These are phyloP conservation scores for Solen grandis DNA, from an alignment of 1,140 invertebrate genomes.

Conservation along the genomic window DNA sequence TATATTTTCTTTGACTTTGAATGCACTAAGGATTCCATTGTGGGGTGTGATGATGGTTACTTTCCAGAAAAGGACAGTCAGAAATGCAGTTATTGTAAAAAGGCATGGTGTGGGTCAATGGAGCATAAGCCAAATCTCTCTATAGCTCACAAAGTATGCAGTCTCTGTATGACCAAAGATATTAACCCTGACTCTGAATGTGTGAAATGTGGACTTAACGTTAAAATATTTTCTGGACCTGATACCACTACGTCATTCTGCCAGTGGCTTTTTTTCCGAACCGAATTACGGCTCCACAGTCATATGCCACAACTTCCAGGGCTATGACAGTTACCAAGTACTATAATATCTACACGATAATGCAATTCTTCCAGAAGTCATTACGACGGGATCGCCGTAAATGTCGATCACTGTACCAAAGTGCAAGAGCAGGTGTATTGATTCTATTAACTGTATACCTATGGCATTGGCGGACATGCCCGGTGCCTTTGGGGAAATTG, in stretches of 20 bases:
- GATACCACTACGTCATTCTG: no score
- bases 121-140: no score
- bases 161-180: no score
- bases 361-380: conserved; percentile 1
- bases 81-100: not conserved
- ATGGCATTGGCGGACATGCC: no score
- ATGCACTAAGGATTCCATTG: not conserved
- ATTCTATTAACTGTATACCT: no score
- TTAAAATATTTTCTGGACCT: no score
- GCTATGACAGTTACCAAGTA: not conserved
- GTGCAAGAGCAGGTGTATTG: no score
- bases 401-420: not conserved
- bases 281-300: not conserved
- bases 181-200: not conserved
- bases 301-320: conserved; percentile 7
- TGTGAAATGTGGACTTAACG: conserved; percentile 4
- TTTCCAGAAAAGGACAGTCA: not conserved
- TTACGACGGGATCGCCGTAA: conserved; percentile 6
- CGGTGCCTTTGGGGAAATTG: no score
- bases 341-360: not conserved
- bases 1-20: conserved; percentile 33
- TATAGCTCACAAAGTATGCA: no score
- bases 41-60: conserved; percentile 8
- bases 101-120: no score
- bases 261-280: conserved; percentile 14